A percentile compares a stretch with the other conserved stretches of the same genome.
Evolutionary conservation across 2,888 invertebrate genomes (phyloP).

Genomic region (Drepanosiphum platanoidis): DNA sequence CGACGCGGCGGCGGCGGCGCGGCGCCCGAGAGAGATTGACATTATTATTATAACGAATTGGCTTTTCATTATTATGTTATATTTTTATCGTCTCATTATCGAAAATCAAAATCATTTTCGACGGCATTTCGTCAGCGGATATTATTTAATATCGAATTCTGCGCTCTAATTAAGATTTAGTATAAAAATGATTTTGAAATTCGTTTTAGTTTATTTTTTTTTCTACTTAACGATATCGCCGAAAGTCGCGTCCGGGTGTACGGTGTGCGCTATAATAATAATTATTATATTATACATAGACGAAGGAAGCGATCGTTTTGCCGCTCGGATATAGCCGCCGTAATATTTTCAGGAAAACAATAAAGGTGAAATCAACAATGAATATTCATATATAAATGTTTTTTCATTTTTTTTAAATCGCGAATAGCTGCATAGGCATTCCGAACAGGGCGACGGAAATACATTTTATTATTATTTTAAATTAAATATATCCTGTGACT

Average conservation of each 20-base stretch:
- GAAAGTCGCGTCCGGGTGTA: no score
- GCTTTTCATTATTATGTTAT: neutral
- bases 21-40: no score
- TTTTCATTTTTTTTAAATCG: neutral
- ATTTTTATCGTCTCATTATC: neutral
- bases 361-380: neutral
- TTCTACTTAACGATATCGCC: no score
- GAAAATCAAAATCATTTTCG: neutral
- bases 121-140: neutral
- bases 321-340: neutral
- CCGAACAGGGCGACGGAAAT: neutral
- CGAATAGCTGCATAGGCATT: neutral
- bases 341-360: neutral
- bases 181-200: no score
- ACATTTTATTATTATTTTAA: neutral
- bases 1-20: no score
- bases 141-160: neutral
- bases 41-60: neutral
- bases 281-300: neutral
- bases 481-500: neutral
- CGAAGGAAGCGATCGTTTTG: neutral
- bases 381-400: no score
- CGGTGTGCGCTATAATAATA: no score
- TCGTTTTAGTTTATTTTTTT: no score
- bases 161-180: neutral